Evolutionary conservation across 2,888 invertebrate genomes (phyloP).

Genomic region (Agriotes lineatus): DNA sequence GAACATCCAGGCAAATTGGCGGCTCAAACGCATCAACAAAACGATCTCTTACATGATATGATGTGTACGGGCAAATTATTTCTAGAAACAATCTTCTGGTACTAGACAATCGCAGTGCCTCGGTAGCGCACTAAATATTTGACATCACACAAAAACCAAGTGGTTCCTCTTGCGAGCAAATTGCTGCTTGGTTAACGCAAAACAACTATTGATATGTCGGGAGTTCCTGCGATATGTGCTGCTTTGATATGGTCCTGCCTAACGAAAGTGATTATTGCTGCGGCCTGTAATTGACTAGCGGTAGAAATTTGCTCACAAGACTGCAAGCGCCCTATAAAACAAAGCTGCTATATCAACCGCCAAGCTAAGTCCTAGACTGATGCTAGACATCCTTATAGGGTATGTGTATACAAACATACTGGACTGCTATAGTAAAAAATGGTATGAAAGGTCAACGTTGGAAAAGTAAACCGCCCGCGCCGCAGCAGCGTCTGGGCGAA

Average conservation of each 20-base stretch:
- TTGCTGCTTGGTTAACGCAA: slow-evolving; percentile 7
- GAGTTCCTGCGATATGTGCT: slow-evolving; percentile 33
- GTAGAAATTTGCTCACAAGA: slow-evolving; percentile 43
- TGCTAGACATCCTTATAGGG: slow-evolving; percentile 57
- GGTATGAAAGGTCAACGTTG: slow-evolving; percentile 58
- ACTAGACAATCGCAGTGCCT: slow-evolving; percentile 46
- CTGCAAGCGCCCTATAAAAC: slow-evolving; percentile 42
- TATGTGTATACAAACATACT: slow-evolving; percentile 58
- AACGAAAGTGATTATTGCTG: slow-evolving; percentile 24
- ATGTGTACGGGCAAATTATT: slow-evolving; percentile 3
- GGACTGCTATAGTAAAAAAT: slow-evolving; percentile 62
- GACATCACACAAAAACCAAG: slow-evolving; percentile 39
- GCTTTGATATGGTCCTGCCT: slow-evolving; percentile 21
- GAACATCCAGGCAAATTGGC: too few species aligned
- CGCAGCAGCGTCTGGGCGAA: slow-evolving; percentile 1
- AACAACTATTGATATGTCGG: slow-evolving; percentile 39
- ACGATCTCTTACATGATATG: not conserved
- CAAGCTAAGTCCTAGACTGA: slow-evolving; percentile 50
- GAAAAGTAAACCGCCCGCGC: slow-evolving; percentile 34
- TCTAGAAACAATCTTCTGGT: slow-evolving; percentile 25
- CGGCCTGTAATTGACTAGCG: slow-evolving; percentile 11
- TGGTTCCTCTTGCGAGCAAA: slow-evolving; percentile 42
- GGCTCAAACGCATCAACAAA: not conserved
- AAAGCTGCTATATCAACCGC: slow-evolving; percentile 46
- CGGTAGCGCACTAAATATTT: slow-evolving; percentile 44